Evolutionary conservation across 1,140 invertebrate genomes (phyloP).

Genomic region (Euura lappo): DNA sequence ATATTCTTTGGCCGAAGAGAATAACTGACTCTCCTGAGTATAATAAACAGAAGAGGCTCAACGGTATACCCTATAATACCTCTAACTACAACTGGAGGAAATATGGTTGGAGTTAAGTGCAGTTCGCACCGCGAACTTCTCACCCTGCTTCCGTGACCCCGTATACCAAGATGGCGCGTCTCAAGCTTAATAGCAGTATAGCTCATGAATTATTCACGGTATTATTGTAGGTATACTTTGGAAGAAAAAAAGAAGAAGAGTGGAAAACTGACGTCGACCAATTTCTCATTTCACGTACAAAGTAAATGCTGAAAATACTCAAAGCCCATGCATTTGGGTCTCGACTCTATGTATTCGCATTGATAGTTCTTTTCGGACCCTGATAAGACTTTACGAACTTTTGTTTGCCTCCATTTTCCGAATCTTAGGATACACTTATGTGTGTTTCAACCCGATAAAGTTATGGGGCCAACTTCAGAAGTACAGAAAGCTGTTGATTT

Average conservation of each 20-base stretch:
- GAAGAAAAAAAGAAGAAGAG: background rate
- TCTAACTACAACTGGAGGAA: too few relatives aligned
- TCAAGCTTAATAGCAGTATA: background rate
- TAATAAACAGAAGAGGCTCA: background rate
- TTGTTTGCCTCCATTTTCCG: too few relatives aligned
- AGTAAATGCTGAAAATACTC: too few relatives aligned
- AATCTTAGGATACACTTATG: too few relatives aligned
- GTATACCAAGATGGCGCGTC: constrained; percentile 1
- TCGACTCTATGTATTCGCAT: too few relatives aligned
- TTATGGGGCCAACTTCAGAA: too few relatives aligned
- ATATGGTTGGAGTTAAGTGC: background rate
- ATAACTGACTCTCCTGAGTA: background rate
- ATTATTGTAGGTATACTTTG: background rate
- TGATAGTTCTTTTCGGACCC: too few relatives aligned
- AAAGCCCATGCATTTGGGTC: too few relatives aligned
- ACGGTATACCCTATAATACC: background rate
- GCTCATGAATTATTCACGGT: constrained; percentile 3
- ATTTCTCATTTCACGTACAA: too few relatives aligned
- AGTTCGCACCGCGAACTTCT: background rate
- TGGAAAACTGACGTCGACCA: background rate
- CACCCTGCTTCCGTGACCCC: background rate
- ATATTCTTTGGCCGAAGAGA: background rate
- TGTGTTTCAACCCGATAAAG: too few relatives aligned
- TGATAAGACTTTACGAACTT: too few relatives aligned
- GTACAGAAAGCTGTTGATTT: too few relatives aligned